Evolutionary conservation across 2,888 invertebrate genomes (phyloP).

Genomic region (Trichogramma dendrolimi): DNA sequence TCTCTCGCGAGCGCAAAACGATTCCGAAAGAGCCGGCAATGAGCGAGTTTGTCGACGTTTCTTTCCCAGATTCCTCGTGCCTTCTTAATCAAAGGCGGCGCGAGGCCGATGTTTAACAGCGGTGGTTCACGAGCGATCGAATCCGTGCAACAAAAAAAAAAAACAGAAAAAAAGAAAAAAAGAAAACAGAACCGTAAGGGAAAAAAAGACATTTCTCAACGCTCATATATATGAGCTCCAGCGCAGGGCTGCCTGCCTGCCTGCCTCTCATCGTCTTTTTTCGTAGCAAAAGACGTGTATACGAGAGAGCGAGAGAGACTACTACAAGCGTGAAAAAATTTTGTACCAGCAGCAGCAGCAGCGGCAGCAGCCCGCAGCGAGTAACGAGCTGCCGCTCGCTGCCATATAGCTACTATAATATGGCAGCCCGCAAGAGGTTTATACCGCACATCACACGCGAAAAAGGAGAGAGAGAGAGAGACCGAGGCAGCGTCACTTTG

Average conservation of each 20-base stretch:
- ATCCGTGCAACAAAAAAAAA: conserved; percentile 25
- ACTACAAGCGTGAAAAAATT: too few relatives aligned
- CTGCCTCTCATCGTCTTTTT: neutral
- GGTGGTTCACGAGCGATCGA: conserved; percentile 32
- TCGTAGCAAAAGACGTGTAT: conserved; percentile 1
- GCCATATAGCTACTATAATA: conserved; percentile 15
- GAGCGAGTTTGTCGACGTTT: conserved; percentile 34
- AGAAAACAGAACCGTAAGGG: too few relatives aligned
- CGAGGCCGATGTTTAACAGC: conserved; percentile 31
- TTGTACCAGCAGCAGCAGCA: too few relatives aligned
- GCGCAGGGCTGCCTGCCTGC: neutral
- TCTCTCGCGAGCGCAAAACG: conserved; percentile 28
- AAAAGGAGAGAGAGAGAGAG: conserved; percentile 1
- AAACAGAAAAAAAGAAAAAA: too few relatives aligned
- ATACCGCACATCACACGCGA: conserved; percentile 13
- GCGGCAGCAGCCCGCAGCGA: neutral
- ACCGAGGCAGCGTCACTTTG: conserved; percentile 9
- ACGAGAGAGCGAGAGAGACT: conserved; percentile 1
- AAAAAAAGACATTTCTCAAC: too few relatives aligned
- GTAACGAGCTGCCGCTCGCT: neutral
- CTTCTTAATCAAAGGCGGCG: conserved; percentile 36
- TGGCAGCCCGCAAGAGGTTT: neutral
- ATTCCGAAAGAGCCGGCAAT: conserved; percentile 32
- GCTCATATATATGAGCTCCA: neutral
- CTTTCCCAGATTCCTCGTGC: conserved; percentile 34